Evolutionary conservation across 2,888 invertebrate genomes (phyloP).

Genomic region (Drosophila paramelanica): DNA sequence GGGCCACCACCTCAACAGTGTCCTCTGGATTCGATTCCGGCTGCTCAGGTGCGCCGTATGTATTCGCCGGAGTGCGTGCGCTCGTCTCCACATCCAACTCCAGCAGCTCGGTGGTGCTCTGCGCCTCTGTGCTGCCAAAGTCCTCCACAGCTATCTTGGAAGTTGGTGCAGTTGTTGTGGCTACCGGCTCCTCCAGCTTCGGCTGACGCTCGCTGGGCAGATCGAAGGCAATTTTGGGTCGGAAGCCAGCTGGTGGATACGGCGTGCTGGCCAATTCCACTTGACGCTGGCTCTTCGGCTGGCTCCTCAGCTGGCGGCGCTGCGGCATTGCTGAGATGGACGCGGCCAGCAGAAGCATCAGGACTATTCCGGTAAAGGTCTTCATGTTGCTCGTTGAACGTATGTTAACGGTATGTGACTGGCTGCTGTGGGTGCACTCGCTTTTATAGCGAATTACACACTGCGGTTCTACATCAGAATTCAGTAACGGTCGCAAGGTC

Average conservation of each 20-base stretch:
- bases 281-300: constrained; percentile 70
- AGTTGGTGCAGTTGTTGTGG: constrained; percentile 43
- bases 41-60: constrained; percentile 71
- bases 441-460: constrained; percentile 52
- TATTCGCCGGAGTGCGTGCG: constrained; percentile 72
- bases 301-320: constrained; percentile 21
- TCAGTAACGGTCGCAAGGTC: constrained; percentile 82
- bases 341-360: constrained; percentile 52
- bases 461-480: constrained; percentile 72
- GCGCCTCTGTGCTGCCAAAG: constrained; percentile 44
- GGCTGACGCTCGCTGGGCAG: constrained; percentile 72
- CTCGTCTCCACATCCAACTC: constrained; percentile 45
- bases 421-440: constrained; percentile 67
- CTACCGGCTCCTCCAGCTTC: constrained; percentile 50
- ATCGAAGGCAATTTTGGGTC: constrained; percentile 76
- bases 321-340: constrained; percentile 60
- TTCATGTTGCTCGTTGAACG: constrained; percentile 60
- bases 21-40: constrained; percentile 41
- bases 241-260: constrained; percentile 81
- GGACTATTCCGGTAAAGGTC: constrained; percentile 40
- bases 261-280: constrained; percentile 74
- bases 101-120: constrained; percentile 35
- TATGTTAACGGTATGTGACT: constrained; percentile 72
- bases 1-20: constrained; percentile 63
- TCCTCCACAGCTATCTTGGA: constrained; percentile 49